Conservation (phyloP, 53 echinoderm and acorn worm genomes). For the Henricia sp. region DNA sequence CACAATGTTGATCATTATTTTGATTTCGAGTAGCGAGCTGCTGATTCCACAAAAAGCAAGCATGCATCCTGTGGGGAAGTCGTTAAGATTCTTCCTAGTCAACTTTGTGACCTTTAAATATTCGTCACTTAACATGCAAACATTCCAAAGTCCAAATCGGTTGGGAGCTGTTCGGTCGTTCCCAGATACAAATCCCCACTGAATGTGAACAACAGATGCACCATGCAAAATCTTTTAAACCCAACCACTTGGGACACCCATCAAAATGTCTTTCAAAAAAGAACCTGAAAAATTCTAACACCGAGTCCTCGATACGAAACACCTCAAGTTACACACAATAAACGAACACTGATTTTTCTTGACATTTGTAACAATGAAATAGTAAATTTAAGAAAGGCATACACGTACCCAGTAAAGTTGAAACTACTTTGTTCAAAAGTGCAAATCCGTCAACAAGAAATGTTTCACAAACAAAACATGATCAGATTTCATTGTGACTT, state of each 20-base stretch:
- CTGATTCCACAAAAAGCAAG: not conserved
- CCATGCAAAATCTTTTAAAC: not conserved
- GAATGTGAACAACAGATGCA: conserved; percentile 18
- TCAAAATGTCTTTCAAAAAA: conserved; percentile 1
- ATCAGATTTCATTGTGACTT: too few species aligned
- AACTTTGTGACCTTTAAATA: conserved; percentile 1
- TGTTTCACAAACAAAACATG: too few species aligned
- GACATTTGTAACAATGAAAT: too few species aligned
- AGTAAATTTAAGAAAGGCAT: too few species aligned
- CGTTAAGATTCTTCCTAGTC: conserved; percentile 19
- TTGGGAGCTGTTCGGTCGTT: conserved; percentile 1
- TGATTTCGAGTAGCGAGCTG: not conserved
- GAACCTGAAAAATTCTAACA: too few species aligned
- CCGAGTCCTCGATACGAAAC: too few species aligned
- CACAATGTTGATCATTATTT: not conserved
- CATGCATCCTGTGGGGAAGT: not conserved
- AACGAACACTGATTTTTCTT: too few species aligned
- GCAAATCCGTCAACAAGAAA: too few species aligned
- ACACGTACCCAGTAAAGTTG: too few species aligned
- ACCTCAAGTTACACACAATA: too few species aligned
- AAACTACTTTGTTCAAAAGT: too few species aligned
- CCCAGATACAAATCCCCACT: not conserved
- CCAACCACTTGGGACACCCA: not conserved
- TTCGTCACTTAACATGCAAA: conserved; percentile 21
- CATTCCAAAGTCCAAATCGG: conserved; percentile 10